phyloP scores from a whole-genome alignment of 2,797 vertebrate species.

The Astyanax mexicanus region DNA sequence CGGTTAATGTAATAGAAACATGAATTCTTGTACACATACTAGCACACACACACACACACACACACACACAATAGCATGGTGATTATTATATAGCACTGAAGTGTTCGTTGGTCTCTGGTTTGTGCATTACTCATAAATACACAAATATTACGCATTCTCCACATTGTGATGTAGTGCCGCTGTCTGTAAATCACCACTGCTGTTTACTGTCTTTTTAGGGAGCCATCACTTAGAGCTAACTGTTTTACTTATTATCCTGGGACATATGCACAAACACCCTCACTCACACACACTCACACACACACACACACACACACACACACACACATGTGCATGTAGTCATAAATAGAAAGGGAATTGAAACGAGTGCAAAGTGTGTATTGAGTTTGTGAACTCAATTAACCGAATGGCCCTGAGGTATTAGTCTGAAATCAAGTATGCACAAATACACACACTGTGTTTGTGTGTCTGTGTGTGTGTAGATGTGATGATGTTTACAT shows the following conservation, averaged over 20 bases:
- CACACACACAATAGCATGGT: background rate
- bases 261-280: slow-evolving; percentile 20
- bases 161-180: slow-evolving; percentile 23
- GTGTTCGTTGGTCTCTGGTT: background rate
- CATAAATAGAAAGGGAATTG: background rate
- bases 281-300: background rate
- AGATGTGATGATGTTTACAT: slow-evolving; percentile 13
- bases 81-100: background rate
- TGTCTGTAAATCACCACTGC: slow-evolving; percentile 34
- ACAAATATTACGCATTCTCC: slow-evolving; percentile 18
- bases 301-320: slow-evolving; percentile 10
- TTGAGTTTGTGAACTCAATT: slow-evolving; percentile 9
- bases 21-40: background rate
- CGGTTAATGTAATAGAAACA: background rate
- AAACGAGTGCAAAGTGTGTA: background rate
- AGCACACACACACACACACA: no score
- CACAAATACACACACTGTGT: background rate
- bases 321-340: background rate
- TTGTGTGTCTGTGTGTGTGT: slow-evolving; percentile 60
- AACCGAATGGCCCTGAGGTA: slow-evolving; percentile 1
- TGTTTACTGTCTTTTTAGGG: slow-evolving; percentile 40
- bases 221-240: slow-evolving; percentile 27
- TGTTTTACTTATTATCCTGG: slow-evolving; percentile 38
- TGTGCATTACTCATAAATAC: slow-evolving; percentile 38
- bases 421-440: background rate